phyloP scores from a whole-genome alignment of 2,888 invertebrate species.

The Geotrupes spiniger region DNA sequence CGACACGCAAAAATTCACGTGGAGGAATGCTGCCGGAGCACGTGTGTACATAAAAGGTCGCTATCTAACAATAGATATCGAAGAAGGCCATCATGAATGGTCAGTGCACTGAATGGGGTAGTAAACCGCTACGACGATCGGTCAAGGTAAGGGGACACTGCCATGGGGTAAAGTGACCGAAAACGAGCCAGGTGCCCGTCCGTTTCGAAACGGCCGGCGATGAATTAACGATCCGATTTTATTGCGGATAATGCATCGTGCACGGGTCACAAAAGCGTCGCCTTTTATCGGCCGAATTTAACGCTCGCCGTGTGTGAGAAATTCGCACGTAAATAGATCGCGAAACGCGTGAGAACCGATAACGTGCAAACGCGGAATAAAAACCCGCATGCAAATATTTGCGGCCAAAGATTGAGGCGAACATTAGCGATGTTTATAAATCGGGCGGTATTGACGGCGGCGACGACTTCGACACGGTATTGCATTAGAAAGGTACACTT shows the following conservation, averaged over 20 bases:
- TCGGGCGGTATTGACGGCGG: too few relatives aligned
- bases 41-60: constrained; percentile 14
- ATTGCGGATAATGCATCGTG: too few relatives aligned
- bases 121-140: constrained; percentile 30
- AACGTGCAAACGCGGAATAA: too few relatives aligned
- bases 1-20: too few relatives aligned
- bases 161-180: constrained; percentile 16
- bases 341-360: too few relatives aligned
- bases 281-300: too few relatives aligned
- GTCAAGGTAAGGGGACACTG: constrained; percentile 29
- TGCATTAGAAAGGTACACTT: constrained; percentile 15
- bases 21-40: constrained; percentile 11
- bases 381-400: too few relatives aligned
- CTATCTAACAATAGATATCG: constrained; percentile 22
- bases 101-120: constrained; percentile 33
- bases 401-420: background rate
- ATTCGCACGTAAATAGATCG: too few relatives aligned
- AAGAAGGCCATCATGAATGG: constrained; percentile 29
- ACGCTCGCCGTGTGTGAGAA: too few relatives aligned
- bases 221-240: too few relatives aligned
- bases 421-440: background rate
- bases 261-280: too few relatives aligned
- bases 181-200: constrained; percentile 15
- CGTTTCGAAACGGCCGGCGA: too few relatives aligned
- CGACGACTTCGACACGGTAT: background rate